Percentiles rank a stretch among this genome's conserved stretches.
These are phyloP conservation scores for Ceratina japonica DNA, from an alignment of 1,140 invertebrate genomes.

Conservation along the genomic window DNA sequence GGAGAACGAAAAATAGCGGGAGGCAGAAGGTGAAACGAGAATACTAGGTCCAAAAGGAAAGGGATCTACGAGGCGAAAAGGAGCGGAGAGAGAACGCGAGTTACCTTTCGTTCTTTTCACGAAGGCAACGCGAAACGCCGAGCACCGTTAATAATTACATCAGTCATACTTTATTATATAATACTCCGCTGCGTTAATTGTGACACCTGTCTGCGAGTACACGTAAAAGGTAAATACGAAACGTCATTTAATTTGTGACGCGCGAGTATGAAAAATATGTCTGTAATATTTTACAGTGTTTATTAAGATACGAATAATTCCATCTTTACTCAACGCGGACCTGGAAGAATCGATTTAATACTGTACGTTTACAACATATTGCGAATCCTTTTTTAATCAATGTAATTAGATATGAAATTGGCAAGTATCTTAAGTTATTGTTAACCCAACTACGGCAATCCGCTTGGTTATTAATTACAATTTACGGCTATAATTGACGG, in stretches of 20 bases:
- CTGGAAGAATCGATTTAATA: no score
- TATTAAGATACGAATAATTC: no score
- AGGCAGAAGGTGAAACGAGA: constrained; percentile 3
- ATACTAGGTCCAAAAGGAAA: background rate
- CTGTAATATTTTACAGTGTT: background rate
- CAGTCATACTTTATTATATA: constrained; percentile 56
- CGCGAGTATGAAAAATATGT: background rate
- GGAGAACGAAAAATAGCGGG: constrained; percentile 36
- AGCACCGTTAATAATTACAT: constrained; percentile 55
- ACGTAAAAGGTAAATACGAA: background rate
- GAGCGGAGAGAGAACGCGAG: constrained; percentile 28
- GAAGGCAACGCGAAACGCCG: constrained; percentile 31
- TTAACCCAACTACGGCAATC: background rate
- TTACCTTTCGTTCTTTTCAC: constrained; percentile 59
- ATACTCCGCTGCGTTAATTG: constrained; percentile 52
- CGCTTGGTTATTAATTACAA: constrained; percentile 9
- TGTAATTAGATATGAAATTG: background rate
- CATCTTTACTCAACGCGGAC: no score
- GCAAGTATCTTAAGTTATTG: background rate
- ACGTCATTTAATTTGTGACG: background rate
- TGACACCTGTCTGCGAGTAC: constrained; percentile 11
- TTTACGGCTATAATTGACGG: background rate
- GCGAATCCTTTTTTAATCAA: background rate
- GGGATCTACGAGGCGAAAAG: background rate
- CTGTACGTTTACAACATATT: background rate